Evolutionary conservation across 2,888 invertebrate species (phyloP).

Genomic region (Azorinus chamasolen): DNA sequence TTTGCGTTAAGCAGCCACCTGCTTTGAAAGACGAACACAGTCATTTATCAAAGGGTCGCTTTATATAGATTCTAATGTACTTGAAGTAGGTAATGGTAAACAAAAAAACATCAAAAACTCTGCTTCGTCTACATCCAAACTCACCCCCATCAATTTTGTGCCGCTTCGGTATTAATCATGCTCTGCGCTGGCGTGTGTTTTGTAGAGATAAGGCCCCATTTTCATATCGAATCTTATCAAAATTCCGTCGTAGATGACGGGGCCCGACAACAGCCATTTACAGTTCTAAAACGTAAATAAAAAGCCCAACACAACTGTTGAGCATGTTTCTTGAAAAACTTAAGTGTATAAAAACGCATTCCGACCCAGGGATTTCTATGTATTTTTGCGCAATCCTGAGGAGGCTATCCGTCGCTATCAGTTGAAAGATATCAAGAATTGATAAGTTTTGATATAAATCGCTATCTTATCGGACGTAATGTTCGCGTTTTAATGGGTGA

Average conservation of each 20-base stretch:
- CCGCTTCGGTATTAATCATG: slow-evolving; percentile 57
- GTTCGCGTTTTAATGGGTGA: slow-evolving; percentile 56
- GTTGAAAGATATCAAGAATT: slow-evolving; percentile 44
- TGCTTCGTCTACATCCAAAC: too few relatives aligned
- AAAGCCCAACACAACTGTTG: slow-evolving; percentile 46
- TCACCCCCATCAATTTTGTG: slow-evolving; percentile 53
- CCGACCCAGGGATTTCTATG: slow-evolving; percentile 2
- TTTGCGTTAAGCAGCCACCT: too few relatives aligned
- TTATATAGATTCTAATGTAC: too few relatives aligned
- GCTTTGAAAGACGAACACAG: too few relatives aligned
- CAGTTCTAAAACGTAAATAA: slow-evolving; percentile 28
- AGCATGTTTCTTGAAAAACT: slow-evolving; percentile 41
- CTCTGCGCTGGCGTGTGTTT: slow-evolving; percentile 52
- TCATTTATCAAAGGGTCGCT: too few relatives aligned
- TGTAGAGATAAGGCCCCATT: slow-evolving; percentile 54
- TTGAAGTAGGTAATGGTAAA: too few relatives aligned
- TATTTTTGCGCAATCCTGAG: background rate
- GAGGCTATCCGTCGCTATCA: slow-evolving; percentile 34
- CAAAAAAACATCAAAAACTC: too few relatives aligned
- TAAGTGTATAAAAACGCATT: slow-evolving; percentile 53
- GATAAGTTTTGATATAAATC: slow-evolving; percentile 61
- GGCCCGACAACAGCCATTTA: slow-evolving; percentile 51
- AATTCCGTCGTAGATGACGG: slow-evolving; percentile 41
- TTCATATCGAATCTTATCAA: slow-evolving; percentile 68
- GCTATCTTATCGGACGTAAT: slow-evolving; percentile 63